A percentile compares a stretch with the other conserved stretches of the same genome.
Evolutionary conservation across 2,113 vertebrate species (phyloP).

Genomic region (Cheilinus undulatus): DNA sequence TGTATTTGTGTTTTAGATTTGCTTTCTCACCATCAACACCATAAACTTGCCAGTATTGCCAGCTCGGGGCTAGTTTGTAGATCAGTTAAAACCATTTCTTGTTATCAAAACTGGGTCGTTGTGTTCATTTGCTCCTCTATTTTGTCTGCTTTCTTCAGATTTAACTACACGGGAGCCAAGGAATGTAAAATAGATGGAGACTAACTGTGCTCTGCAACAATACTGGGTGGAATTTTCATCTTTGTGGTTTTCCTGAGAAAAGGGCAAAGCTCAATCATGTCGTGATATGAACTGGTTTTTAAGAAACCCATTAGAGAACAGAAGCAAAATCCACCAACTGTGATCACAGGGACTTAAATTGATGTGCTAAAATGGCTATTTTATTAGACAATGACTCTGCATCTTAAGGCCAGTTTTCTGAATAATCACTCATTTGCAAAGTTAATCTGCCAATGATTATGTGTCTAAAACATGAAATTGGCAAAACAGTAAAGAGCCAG

Average conservation of each 20-base stretch:
- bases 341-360: background rate
- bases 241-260: background rate
- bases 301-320: background rate
- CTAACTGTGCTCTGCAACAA: background rate
- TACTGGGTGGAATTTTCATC: background rate
- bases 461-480: conserved; percentile 30
- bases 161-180: too few species aligned
- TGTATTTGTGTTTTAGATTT: too few species aligned
- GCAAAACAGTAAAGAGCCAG: conserved; percentile 8
- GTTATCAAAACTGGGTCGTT: too few species aligned
- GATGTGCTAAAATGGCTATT: background rate
- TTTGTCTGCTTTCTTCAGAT: too few species aligned
- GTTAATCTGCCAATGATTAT: conserved; percentile 28
- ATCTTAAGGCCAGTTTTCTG: conserved; percentile 11
- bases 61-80: too few species aligned
- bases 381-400: background rate
- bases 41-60: too few species aligned
- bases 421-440: conserved; percentile 32
- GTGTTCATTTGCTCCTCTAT: too few species aligned
- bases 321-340: background rate
- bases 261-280: background rate
- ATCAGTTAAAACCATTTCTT: too few species aligned
- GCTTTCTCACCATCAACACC: too few species aligned
- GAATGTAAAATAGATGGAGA: too few species aligned
- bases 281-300: background rate